These are phyloP conservation scores for Platalea minor DNA, from an alignment of 2,797 vertebrate species.

Conservation along the genomic window DNA sequence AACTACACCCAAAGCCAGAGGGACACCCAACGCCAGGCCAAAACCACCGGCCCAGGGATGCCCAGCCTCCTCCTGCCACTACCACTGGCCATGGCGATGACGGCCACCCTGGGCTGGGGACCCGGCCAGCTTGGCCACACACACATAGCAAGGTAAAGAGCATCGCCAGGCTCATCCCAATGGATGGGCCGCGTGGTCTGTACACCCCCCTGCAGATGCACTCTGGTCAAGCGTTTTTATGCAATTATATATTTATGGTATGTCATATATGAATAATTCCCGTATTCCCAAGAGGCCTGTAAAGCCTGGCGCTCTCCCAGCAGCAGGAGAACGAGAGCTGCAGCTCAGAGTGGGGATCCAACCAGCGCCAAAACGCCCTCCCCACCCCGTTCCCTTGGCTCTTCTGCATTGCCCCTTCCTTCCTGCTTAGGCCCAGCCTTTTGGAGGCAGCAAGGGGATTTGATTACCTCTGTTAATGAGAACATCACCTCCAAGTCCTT, in stretches of 20 bases:
- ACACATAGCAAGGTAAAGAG: neutral
- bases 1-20: neutral
- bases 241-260: neutral
- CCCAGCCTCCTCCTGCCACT: neutral
- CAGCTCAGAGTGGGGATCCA: neutral
- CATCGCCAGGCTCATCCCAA: neutral
- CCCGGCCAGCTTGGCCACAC: accelerated
- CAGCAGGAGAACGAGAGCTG: neutral
- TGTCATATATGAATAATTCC: neutral
- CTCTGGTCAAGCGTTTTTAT: neutral
- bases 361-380: accelerated
- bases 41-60: neutral
- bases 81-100: neutral
- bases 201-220: neutral
- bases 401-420: neutral
- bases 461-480: neutral
- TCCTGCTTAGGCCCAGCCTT: neutral
- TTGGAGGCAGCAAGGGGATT: neutral
- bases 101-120: neutral
- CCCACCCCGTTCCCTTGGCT: neutral
- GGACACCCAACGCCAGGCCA: neutral
- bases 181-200: no score
- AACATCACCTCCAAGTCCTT: neutral
- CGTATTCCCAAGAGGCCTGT: neutral
- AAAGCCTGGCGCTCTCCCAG: neutral